These are phyloP conservation scores for Lutjanus campechanus DNA, from an alignment of 2,797 vertebrate species.

Conservation along the genomic window DNA sequence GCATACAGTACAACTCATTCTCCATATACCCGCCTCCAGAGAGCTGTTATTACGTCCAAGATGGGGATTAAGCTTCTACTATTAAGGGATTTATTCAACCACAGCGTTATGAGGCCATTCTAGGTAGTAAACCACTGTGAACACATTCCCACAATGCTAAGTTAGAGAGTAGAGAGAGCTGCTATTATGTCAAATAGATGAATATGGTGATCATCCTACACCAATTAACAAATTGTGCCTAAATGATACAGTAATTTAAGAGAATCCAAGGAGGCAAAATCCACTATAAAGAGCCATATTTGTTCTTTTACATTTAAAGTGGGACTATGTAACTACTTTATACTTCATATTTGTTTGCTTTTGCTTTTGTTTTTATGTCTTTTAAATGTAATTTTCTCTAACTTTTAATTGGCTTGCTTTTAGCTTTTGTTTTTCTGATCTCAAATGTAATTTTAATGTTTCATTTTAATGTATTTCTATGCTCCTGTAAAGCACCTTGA, in stretches of 20 bases:
- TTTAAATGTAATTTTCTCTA: too few relatives aligned
- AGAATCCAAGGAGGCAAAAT: conserved; percentile 4
- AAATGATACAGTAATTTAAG: conserved; percentile 1
- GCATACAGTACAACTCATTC: conserved; percentile 23
- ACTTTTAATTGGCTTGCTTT: too few relatives aligned
- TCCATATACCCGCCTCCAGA: conserved; percentile 33
- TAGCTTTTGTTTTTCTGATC: too few relatives aligned
- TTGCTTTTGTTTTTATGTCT: too few relatives aligned
- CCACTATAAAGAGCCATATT: neutral
- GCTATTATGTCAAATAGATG: conserved; percentile 29
- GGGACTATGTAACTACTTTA: neutral
- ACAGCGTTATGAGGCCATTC: conserved; percentile 24
- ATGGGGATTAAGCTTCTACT: conserved; percentile 41
- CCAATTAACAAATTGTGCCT: conserved; percentile 30
- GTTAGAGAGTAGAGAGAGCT: conserved; percentile 35
- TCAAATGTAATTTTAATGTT: too few relatives aligned
- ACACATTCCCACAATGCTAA: conserved; percentile 32
- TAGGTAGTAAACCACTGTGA: conserved; percentile 37
- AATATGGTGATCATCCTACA: conserved; percentile 22
- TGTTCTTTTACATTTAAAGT: neutral
- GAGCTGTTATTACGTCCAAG: conserved; percentile 55
- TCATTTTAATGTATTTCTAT: too few relatives aligned
- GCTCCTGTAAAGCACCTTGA: too few relatives aligned
- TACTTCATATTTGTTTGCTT: too few relatives aligned
- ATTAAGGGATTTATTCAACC: conserved; percentile 65